Percentiles rank a stretch among this genome's conserved stretches.
Evolutionary conservation across 1,140 invertebrate species (phyloP).

Genomic region (Telenomus remus): DNA sequence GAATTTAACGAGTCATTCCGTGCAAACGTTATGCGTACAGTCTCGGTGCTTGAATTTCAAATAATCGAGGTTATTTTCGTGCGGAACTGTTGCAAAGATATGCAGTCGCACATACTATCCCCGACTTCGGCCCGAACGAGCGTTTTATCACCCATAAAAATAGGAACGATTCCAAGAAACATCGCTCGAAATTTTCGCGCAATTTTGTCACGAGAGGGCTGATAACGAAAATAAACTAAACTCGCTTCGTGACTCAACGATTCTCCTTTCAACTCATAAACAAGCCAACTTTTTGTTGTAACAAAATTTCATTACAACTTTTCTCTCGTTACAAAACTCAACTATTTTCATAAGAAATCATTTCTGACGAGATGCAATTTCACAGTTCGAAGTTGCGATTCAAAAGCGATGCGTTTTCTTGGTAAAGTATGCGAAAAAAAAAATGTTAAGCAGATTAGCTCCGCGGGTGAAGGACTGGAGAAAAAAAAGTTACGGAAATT

Average conservation of each 20-base stretch:
- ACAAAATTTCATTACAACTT: too few species aligned
- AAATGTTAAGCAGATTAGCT: too few species aligned
- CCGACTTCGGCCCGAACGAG: constrained; percentile 2
- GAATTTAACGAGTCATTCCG: constrained; percentile 49
- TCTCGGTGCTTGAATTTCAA: constrained; percentile 46
- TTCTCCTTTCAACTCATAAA: too few species aligned
- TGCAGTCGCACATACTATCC: constrained; percentile 8
- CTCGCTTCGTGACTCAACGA: too few species aligned
- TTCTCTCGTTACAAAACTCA: too few species aligned
- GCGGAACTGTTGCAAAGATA: constrained; percentile 31
- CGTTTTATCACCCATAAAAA: constrained; percentile 46
- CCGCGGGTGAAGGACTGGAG: too few species aligned
- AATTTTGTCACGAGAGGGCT: constrained; percentile 10
- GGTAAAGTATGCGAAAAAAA: too few species aligned
- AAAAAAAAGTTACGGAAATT: constrained; percentile 5
- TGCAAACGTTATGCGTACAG: constrained; percentile 21
- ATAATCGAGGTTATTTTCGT: constrained; percentile 40
- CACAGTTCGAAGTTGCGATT: too few species aligned
- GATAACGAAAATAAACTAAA: constrained; percentile 10
- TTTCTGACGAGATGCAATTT: too few species aligned
- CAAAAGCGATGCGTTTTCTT: too few species aligned
- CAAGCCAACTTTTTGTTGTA: too few species aligned
- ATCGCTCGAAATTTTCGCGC: constrained; percentile 11
- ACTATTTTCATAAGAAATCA: too few species aligned
- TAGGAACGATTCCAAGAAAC: constrained; percentile 42